These are phyloP conservation scores for Drosophila austrosaltans DNA, from an alignment of 2,888 invertebrate species.

Conservation along the genomic window DNA sequence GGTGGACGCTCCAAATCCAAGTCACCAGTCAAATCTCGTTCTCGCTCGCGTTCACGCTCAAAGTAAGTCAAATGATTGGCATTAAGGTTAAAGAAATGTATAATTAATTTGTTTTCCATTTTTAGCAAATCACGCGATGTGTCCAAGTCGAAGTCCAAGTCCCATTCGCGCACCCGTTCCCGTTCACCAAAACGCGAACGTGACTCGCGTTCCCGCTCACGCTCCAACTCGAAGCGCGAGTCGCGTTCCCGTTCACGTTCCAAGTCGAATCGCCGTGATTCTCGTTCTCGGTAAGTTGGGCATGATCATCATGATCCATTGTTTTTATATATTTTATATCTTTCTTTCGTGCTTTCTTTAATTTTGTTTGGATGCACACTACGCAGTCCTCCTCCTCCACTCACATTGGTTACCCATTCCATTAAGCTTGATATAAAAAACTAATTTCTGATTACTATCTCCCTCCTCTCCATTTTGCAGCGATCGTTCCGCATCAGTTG, in stretches of 20 bases:
- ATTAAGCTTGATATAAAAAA: slow-evolving; percentile 31
- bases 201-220: slow-evolving; percentile 82
- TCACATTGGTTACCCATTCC: slow-evolving; percentile 38
- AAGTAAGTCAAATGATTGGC: slow-evolving; percentile 85
- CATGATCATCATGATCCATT: neutral
- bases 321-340: slow-evolving; percentile 51
- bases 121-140: slow-evolving; percentile 86
- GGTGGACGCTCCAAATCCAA: slow-evolving; percentile 85
- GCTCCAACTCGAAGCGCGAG: slow-evolving; percentile 82
- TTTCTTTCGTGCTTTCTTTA: slow-evolving; percentile 74
- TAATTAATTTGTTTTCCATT: slow-evolving; percentile 35
- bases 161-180: slow-evolving; percentile 86
- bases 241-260: slow-evolving; percentile 84
- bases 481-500: slow-evolving; percentile 88
- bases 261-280: slow-evolving; percentile 84
- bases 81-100: neutral
- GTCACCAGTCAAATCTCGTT: slow-evolving; percentile 91
- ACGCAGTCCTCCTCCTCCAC: slow-evolving; percentile 43
- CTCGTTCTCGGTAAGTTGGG: slow-evolving; percentile 84
- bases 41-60: slow-evolving; percentile 90
- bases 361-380: slow-evolving; percentile 67
- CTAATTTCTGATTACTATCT: slow-evolving; percentile 31
- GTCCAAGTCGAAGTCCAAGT: slow-evolving; percentile 88
- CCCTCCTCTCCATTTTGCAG: slow-evolving; percentile 81
- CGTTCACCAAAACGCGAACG: slow-evolving; percentile 84